Base-by-base conservation (phyloP, 2,797 vertebrate species). In the Chrosomus eos region DNA sequence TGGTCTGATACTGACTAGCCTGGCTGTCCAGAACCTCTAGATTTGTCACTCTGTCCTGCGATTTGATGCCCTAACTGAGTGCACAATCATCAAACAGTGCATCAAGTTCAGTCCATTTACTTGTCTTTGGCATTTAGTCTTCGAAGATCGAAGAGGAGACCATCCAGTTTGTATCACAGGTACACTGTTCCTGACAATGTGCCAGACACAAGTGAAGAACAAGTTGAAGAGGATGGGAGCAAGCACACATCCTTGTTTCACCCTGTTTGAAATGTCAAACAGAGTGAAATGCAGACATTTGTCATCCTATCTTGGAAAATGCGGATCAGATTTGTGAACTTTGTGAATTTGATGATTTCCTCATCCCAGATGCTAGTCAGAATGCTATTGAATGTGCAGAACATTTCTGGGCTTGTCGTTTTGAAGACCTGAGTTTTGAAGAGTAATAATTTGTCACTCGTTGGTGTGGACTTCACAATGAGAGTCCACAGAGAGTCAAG, bases 11-110 rank as follows among this genome's bases (percentile, higher is more conserved):
- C 28, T 51, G 40, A 9, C 45, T 8, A 40, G 18, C 1, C 23
- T 40, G 5, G 64, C 19, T 53, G 6, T 68, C 28, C n/a, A 67
- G 6, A 23, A 36, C 11, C 40, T 79, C n/a, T 26, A 64, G 19
- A 26, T 79, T 66, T 48, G 78, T 66, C 14, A 80, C 19, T 67
- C 16, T 80, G 62, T 36, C 43, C 40, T 80, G 62, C 26, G 9
- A 51, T 31, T 48, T 45, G 36, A 45, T 80, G 23, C 40, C 11
- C 40, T 43, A 13, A 43, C 40, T 43, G 11, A 43, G 40, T 43
- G 10, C 40, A 43, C 40, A 43, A 43, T 43, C 40, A 43, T 10
- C 40, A 43, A 43, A 43, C 40, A 43, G 40, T 43, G 40, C 40
- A 60, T 13, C 4, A 14, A 26, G 10, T n/a, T 26, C 13, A 10